Evolutionary conservation across 1,140 invertebrate species (phyloP).

Genomic region (Archivesica marissinica): DNA sequence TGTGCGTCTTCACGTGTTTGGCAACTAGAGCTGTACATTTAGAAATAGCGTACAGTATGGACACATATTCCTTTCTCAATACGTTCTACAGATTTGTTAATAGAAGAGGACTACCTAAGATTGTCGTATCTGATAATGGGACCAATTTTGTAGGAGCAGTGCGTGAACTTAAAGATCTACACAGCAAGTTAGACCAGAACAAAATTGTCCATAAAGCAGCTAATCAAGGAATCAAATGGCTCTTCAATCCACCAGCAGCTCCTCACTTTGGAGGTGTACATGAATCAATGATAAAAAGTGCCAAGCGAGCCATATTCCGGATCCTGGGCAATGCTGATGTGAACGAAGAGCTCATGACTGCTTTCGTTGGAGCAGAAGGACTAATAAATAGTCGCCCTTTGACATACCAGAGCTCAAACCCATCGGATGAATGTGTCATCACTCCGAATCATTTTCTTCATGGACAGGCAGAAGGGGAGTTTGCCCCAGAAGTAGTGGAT

Average conservation of each 20-base stretch:
- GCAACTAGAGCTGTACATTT: slow-evolving; percentile 54
- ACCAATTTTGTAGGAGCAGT: not conserved
- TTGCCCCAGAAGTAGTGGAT: slow-evolving; percentile 5
- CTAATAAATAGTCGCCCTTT: slow-evolving; percentile 39
- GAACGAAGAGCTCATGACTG: slow-evolving; percentile 46
- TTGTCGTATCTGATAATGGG: not conserved
- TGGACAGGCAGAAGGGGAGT: not conserved
- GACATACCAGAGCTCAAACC: slow-evolving; percentile 29
- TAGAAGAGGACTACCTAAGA: not conserved
- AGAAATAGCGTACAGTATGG: slow-evolving; percentile 36
- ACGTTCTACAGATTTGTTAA: slow-evolving; percentile 25
- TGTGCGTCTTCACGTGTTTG: slow-evolving; percentile 55
- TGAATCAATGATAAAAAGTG: slow-evolving; percentile 81
- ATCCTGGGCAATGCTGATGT: slow-evolving; percentile 38
- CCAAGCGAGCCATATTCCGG: slow-evolving; percentile 71
- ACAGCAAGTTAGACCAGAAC: slow-evolving; percentile 1
- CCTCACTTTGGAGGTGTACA: slow-evolving; percentile 65
- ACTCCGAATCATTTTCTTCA: slow-evolving; percentile 30
- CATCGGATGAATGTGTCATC: not conserved
- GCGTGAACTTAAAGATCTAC: slow-evolving; percentile 13
- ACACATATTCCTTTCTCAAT: slow-evolving; percentile 49
- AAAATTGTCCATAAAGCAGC: not conserved
- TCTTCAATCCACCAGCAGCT: slow-evolving; percentile 22
- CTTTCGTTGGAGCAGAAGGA: slow-evolving; percentile 29
- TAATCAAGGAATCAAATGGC: slow-evolving; percentile 16